phyloP scores from a whole-genome alignment of 2,113 vertebrate genomes.

The Melanostigma gelatinosum region DNA sequence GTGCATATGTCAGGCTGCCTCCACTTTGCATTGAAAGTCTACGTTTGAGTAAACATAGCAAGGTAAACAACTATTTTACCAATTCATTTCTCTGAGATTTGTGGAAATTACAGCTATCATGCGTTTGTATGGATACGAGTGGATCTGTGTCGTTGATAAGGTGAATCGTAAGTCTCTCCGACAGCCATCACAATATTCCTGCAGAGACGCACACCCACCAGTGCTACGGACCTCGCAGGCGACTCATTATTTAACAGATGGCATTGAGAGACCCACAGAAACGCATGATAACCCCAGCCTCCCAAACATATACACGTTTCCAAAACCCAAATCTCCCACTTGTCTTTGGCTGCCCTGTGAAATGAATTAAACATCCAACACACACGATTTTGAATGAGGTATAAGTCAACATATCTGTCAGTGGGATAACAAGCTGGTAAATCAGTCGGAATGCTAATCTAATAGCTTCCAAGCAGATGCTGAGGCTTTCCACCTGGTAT shows the following conservation, averaged over 20 bases:
- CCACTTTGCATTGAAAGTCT: too few relatives aligned
- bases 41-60: too few relatives aligned
- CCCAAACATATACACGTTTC: slow-evolving; percentile 24
- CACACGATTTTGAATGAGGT: neutral
- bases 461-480: neutral
- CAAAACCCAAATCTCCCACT: slow-evolving; percentile 36
- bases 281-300: slow-evolving; percentile 20
- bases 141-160: slow-evolving; percentile 17
- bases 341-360: slow-evolving; percentile 43
- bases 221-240: slow-evolving; percentile 49
- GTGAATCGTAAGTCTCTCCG: slow-evolving; percentile 46
- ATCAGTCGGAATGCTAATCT: neutral
- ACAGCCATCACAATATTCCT: slow-evolving; percentile 32
- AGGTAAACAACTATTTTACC: neutral
- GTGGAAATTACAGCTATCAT: neutral
- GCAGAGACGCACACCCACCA: slow-evolving; percentile 23
- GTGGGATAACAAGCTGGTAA: neutral
- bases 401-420: neutral
- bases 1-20: neutral
- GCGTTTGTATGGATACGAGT: neutral
- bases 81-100: slow-evolving; percentile 19
- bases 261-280: slow-evolving; percentile 37
- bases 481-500: neutral
- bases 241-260: slow-evolving; percentile 71
- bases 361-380: slow-evolving; percentile 49